Evolutionary conservation across 1,140 invertebrate species (phyloP), one percentile per base, ranked within the genome.

Genomic region (Wiebesia pumilae): DNA sequence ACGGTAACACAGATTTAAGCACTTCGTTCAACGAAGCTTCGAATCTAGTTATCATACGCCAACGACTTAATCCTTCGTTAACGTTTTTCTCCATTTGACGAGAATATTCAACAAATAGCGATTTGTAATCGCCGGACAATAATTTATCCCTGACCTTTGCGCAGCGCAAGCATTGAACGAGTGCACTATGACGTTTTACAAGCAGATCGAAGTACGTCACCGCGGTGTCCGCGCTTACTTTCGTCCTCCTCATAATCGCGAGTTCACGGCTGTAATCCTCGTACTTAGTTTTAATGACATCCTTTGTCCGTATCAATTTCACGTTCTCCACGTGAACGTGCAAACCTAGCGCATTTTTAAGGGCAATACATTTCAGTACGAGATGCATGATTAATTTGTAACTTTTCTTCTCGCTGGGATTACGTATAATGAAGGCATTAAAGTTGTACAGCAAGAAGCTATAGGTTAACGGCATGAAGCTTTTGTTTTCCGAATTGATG

Each of bases 171-270:
- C 35, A 79, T n/a, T 35, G n/a, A 3, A 35, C n/a, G 30, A 79
- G 19, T 10, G 77, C 77, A 35, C 24, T 62, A 21, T 62, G 3
- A 10, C 33, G 51, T 14, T 54, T 58, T 16, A 80, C 21, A 12
- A 80, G 54, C 54, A 80, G 7, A 80, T 80, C 54, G 3, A 38
- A 80, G 21, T 80, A 79, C 30, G 78, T 40, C 4, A 80, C 19
- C 19, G n/a, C 27, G 24, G 3, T 27, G 78, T 40, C 35, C 10
- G 58, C 3, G 21, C 33, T 54, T 21, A 80, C 54, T n/a, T 12
- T 80, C 33, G 7, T 80, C 1, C 0, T 35, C n/a, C 40, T 80
- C 78, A 62, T 80, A 7, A 14, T n/a, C 3, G 4, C 9, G 0
- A 80, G 78, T 27, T 80, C 78, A 1, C 21, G 3, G 35, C 78